Evolutionary conservation across 64 coral and sea anemone species (phyloP), one percentile per base, ranked within the genome.

Genomic region (Porites lutea): DNA sequence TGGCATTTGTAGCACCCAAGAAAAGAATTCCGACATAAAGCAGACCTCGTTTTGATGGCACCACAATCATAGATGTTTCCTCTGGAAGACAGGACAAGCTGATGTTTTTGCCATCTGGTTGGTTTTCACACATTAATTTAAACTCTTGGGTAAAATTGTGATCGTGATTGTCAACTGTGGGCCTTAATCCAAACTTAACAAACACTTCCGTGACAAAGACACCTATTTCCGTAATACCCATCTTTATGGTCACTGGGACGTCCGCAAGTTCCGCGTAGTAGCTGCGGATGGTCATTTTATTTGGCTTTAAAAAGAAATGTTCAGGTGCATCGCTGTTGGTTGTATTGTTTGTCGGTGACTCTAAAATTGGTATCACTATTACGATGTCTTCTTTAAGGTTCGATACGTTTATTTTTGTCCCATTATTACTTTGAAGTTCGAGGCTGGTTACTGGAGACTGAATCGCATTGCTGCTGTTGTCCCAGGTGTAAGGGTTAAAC

Each of bases 1-100:
- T 22, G 5, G 52, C 44, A 14, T 89, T 82, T 37, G 82, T 71
- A 44, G 8, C 62, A 53, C 44, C 23, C 5, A 48, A 15, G 13
- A 72, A 70, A 22, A 58, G 74, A 13, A 96, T 49, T 19, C 95
- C 95, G 27, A 96, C 71, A 63, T 45, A 96, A 59, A 93, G 85
- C 44, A 86, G 15, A 9, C 91, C 86, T 16, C 71, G 18, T 21
- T 75, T 72, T 4, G 69, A 80, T 46, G 79, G 88, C 4, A 94
- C 71, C 59, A 89, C 88, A 15, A 71, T 65, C 15, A 87, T 82
- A 46, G 65, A 67, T 7, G 2, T 48, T 37, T 89, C 13, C 23
- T 89, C 46, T 20, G 63, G 77, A 12, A 60, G 78, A 61, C 88
- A 87, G 7, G 57, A 84, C 13, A 79, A 64, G 45, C 75, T 51